Evolutionary conservation across 2,888 invertebrate species (phyloP), one percentile per base, ranked within the genome.

Genomic region (Thymelicus lineola): DNA sequence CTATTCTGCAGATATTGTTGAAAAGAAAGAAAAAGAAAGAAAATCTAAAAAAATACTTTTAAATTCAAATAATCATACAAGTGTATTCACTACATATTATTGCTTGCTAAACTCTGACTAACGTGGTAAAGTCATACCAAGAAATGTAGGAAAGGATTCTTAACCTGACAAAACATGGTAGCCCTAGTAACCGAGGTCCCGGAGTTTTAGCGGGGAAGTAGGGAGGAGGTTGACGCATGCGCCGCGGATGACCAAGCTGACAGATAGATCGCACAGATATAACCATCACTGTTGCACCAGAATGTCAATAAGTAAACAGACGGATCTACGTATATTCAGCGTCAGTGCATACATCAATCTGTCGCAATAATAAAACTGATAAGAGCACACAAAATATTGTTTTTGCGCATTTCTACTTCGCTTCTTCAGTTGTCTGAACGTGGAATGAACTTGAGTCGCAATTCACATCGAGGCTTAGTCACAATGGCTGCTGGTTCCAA

Each of bases 401-500:
- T 35, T 14, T 7, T 35, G 4, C 4, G 35, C 6, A 6, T 1
- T 7, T n/a, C 6, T 17, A 7, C 2, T 2, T 38, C 5, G 5
- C 55, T 50, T 46, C 53, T 42, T 38, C 42, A 35, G 9, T 53
- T 42, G 14, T 61, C 5, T 7, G 9, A 58, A 3, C 75, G 79
- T 45, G 63, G 76, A 28, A 57, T 75, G 12, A 83, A 72, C 50
- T 75, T 79, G 17, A 82, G 63, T 3, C 72, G 50, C 7, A 82
- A 72, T 0, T 72, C 75, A 0, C 61, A 60, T 6, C 38, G 66
- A 0, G 77, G 69, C 17, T 74, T 74, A 0, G 77, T 78, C 5
- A 78, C 69, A 0, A 84, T 14, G 0, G 78, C 66, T 1, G 72
- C 73, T 0, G 83, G 73, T 1, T 80, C 79, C 7, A 83, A 73